phyloP scores from a whole-genome alignment of 2,797 vertebrate genomes.

The Acropternis orthonyx region DNA sequence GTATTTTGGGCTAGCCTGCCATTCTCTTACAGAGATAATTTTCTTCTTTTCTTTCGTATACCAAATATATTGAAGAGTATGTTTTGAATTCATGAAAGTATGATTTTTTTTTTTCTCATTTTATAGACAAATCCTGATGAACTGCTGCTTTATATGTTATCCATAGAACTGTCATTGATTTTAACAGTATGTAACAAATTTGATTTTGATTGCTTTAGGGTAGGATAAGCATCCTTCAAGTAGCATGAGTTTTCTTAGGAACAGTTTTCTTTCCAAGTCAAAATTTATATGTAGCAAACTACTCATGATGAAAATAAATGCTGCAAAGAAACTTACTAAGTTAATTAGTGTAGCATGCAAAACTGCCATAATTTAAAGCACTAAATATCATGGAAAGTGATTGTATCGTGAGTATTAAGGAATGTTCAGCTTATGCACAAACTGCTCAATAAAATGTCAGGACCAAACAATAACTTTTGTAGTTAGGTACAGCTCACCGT shows the following conservation, averaged over 20 bases:
- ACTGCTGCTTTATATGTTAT: not conserved
- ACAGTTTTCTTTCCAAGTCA: not conserved
- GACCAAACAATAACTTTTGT: not conserved
- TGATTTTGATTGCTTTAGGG: not conserved
- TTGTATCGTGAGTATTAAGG: not conserved
- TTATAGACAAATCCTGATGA: not conserved
- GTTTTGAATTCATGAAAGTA: not conserved
- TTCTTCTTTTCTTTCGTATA: not conserved
- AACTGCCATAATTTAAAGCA: not conserved
- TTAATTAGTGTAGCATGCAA: not conserved
- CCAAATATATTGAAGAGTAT: not conserved
- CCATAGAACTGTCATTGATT: not conserved
- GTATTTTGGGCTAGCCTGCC: not conserved
- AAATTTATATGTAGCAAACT: not conserved
- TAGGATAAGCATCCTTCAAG: not conserved
- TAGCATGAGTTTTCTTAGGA: not conserved
- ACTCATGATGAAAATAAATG: not conserved
- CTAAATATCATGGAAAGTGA: not conserved
- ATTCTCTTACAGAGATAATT: not conserved
- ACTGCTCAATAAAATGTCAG: not conserved
- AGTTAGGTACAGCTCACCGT: not conserved
- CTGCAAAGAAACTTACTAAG: not conserved
- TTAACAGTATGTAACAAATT: not conserved
- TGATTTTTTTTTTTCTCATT: not conserved
- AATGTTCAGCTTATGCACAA: not conserved